Evolutionary conservation across 2,797 vertebrate genomes (phyloP).

Genomic region (Urocyon cinereoargenteus): DNA sequence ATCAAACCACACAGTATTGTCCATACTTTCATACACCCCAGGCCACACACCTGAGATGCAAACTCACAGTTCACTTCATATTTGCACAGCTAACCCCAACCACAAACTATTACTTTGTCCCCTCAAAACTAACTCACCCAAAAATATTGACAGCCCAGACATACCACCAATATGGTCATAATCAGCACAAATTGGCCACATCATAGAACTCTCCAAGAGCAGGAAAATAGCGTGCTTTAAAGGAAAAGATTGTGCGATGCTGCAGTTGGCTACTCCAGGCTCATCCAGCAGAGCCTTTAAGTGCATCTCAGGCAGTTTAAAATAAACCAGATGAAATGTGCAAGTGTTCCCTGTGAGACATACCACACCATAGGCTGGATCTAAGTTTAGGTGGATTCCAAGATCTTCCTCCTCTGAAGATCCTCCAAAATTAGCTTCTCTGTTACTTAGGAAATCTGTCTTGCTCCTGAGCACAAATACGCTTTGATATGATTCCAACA

Average conservation of each 20-base stretch:
- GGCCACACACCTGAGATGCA: neutral
- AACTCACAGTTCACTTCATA: neutral
- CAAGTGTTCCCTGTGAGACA: neutral
- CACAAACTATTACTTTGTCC: neutral
- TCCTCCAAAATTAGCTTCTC: constrained; percentile 72
- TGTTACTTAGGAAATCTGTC: constrained; percentile 58
- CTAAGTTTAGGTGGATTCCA: constrained; percentile 66
- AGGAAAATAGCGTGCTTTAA: neutral
- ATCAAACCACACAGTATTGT: neutral
- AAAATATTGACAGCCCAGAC: neutral
- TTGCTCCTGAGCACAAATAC: constrained; percentile 55
- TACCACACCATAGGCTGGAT: constrained; percentile 5
- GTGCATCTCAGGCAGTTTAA: neutral
- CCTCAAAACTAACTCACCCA: neutral
- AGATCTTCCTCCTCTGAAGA: constrained; percentile 6
- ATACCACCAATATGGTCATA: neutral
- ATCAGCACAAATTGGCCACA: neutral
- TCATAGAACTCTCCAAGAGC: neutral
- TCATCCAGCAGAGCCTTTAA: neutral
- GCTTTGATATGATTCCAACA: constrained; percentile 58
- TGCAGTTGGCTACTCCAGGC: neutral
- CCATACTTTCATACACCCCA: neutral
- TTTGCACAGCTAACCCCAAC: neutral
- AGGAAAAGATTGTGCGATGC: neutral
- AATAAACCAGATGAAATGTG: neutral